These are phyloP conservation scores for Plebejus anna DNA, from an alignment of 2,888 invertebrate genomes.

Conservation along the genomic window DNA sequence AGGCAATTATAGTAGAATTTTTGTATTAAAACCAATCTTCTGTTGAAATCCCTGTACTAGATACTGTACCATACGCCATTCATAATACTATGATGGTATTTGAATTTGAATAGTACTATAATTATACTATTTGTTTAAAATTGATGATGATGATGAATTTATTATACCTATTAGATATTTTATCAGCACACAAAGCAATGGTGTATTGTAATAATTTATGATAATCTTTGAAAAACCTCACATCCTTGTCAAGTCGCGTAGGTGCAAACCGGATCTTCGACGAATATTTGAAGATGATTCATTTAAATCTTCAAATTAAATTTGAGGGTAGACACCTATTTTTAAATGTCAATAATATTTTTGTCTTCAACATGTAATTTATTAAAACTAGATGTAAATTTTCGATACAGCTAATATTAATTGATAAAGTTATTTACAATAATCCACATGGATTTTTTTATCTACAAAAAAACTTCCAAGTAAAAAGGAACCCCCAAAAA, in stretches of 20 bases:
- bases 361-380: background rate
- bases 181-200: background rate
- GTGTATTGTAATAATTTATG: conserved; percentile 14
- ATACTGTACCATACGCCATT: no score
- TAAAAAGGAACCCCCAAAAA: background rate
- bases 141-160: background rate
- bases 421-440: background rate
- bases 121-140: background rate
- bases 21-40: no score
- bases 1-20: background rate
- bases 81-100: no score
- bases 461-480: background rate
- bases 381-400: background rate
- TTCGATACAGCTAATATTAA: no score
- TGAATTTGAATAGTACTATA: background rate
- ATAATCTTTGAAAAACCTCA: conserved; percentile 13
- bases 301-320: conserved; percentile 8
- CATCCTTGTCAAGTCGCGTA: conserved; percentile 17
- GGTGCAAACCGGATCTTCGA: conserved; percentile 22
- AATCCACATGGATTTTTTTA: background rate
- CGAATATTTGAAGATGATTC: conserved; percentile 20
- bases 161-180: background rate
- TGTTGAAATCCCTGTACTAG: no score
- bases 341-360: conserved; percentile 5
- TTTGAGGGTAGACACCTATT: conserved; percentile 2